Conservation (phyloP, 2,888 invertebrate genomes). For the Syritta pipiens region DNA sequence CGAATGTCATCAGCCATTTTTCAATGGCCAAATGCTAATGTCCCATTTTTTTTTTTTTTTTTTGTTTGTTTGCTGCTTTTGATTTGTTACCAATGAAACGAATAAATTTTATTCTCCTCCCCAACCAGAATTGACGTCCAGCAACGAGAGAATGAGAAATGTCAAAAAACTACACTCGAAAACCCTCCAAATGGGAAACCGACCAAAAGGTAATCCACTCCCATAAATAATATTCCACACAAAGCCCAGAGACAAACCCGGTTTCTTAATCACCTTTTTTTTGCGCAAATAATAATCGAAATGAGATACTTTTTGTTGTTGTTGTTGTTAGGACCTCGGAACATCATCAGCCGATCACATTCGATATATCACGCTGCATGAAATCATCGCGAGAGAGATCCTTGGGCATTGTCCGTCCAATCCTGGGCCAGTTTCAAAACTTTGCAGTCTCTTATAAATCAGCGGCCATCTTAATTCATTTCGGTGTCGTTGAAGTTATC, state of each 20-base stretch:
- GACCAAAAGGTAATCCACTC: constrained; percentile 59
- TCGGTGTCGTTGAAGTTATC: not conserved
- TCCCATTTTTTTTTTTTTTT: too few species aligned
- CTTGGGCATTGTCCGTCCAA: too few species aligned
- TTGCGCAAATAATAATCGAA: too few species aligned
- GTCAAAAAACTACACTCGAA: constrained; percentile 20
- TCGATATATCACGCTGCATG: constrained; percentile 66
- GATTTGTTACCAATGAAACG: constrained; percentile 39
- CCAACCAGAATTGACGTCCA: too few species aligned
- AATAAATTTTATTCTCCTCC: constrained; percentile 45
- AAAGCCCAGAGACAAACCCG: constrained; percentile 42
- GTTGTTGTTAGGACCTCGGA: constrained; percentile 53
- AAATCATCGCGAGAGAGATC: constrained; percentile 45
- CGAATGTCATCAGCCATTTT: constrained; percentile 37
- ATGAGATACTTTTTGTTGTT: constrained; percentile 57
- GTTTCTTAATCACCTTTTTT: constrained; percentile 20
- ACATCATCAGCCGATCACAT: constrained; percentile 63
- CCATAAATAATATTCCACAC: constrained; percentile 51
- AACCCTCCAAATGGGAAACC: constrained; percentile 47
- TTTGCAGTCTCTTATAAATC: constrained; percentile 22
- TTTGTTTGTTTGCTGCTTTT: constrained; percentile 20
- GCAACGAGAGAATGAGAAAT: too few species aligned
- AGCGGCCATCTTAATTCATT: constrained; percentile 58
- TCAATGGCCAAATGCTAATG: constrained; percentile 47
- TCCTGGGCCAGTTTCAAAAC: too few species aligned